Base-by-base conservation (phyloP, 2,888 invertebrate genomes). In the Aphidoletes aphidimyza region DNA sequence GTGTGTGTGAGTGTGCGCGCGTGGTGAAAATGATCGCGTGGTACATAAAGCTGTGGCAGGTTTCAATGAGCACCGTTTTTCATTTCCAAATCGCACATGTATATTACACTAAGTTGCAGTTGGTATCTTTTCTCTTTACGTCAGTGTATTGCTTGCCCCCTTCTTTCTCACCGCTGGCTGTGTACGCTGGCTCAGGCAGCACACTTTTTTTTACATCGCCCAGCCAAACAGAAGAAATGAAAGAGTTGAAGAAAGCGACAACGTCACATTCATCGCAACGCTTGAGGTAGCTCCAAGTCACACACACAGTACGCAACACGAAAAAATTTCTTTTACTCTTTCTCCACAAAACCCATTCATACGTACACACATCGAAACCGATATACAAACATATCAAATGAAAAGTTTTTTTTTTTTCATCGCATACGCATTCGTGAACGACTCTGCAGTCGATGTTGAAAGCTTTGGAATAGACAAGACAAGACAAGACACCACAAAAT, bases 211-310 rank as follows among this genome's bases (percentile, higher is more conserved):
- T 19, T 47, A 47, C 19, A n/a, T n/a, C 54, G 54, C 54, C 6
- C 6, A 17, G 22, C 3, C 2, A 59, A 69, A 69, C 36, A 34
- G 14, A 30, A 36, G 6, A 81, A 81, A 81, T 81, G 37, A 81
- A 37, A 37, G 36, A 37, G n/a, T 39, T 36, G 81, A 81, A 81
- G 81, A 81, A 81, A 81, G 81, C 81, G 37, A 37, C 81, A 37
- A 81, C 81, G 81, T 81, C 81, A 81, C 81, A 81, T n/a, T 22
- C 36, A 37, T 37, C n/a, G 81, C 19, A 81, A 81, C 81, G 81
- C n/a, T 81, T 81, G 81, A 81, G 36, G 81, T 81, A 81, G 17
- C 81, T 81, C 37, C n/a, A 11, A 81, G 81, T 81, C 37, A 81
- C 37, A 81, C 37, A 81, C 37, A 37, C 81, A 81, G 37, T 81